phyloP scores from a whole-genome alignment of 2,888 invertebrate species.

The Spilarctia lutea region DNA sequence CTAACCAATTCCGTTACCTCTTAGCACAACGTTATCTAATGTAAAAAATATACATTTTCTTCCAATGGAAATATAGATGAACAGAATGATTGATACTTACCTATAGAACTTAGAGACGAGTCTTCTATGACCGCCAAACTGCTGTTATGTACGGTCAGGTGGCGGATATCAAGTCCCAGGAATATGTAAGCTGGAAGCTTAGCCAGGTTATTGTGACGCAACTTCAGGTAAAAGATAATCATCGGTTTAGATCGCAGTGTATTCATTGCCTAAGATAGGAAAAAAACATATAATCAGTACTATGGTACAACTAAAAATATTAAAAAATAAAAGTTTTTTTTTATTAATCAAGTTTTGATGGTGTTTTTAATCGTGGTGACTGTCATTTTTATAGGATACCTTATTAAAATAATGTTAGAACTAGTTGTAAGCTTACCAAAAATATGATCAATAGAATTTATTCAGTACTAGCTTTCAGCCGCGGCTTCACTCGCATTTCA shows the following conservation, averaged over 20 bases:
- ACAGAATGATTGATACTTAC: slow-evolving; percentile 77
- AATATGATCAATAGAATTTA: background rate
- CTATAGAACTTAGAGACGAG: slow-evolving; percentile 94
- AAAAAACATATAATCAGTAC: background rate
- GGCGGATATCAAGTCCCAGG: slow-evolving; percentile 94
- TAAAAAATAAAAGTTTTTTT: too few relatives aligned
- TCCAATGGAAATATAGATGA: background rate
- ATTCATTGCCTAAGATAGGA: slow-evolving; percentile 90
- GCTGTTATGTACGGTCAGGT: slow-evolving; percentile 95
- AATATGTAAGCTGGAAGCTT: slow-evolving; percentile 95
- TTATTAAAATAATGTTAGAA: too few relatives aligned
- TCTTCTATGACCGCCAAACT: slow-evolving; percentile 95
- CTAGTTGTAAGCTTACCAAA: too few relatives aligned
- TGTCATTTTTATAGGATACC: too few relatives aligned
- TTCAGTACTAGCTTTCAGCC: too few relatives aligned
- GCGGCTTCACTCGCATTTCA: too few relatives aligned
- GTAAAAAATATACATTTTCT: too few relatives aligned
- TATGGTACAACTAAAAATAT: too few relatives aligned
- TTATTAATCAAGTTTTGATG: background rate
- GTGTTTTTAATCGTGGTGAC: too few relatives aligned
- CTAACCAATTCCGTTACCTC: too few relatives aligned
- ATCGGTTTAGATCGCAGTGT: slow-evolving; percentile 92
- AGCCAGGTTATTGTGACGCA: slow-evolving; percentile 94
- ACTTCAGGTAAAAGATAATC: slow-evolving; percentile 95
- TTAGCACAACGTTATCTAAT: too few relatives aligned